Conservation (phyloP, 2,797 vertebrate species). For the Melanogrammus aeglefinus region DNA sequence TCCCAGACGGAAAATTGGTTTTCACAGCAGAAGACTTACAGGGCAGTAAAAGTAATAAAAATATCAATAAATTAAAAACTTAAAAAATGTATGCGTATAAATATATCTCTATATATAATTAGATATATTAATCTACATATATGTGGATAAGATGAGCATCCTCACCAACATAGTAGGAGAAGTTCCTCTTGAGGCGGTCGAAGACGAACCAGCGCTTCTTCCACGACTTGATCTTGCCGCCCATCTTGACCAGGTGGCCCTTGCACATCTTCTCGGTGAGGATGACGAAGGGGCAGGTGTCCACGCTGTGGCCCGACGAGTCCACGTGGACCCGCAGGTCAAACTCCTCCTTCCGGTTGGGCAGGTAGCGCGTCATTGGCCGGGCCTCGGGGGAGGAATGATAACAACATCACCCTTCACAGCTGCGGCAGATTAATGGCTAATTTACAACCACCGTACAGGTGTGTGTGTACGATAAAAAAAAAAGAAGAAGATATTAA, state of each 20-base stretch:
- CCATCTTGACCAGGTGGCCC: constrained; percentile 98
- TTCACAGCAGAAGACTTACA: not conserved
- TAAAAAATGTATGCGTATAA: not conserved
- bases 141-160: not conserved
- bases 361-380: constrained; percentile 93
- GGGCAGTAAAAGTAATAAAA: not conserved
- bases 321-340: constrained; percentile 93
- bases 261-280: constrained; percentile 93
- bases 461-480: not conserved
- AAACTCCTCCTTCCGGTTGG: constrained; percentile 95
- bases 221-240: constrained; percentile 98
- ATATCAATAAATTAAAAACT: not conserved
- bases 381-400: constrained; percentile 76
- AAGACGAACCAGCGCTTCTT: constrained; percentile 99
- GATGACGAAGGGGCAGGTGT: constrained; percentile 89
- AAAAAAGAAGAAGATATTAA: not conserved
- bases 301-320: constrained; percentile 89
- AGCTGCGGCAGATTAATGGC: not conserved
- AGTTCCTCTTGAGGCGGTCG: constrained; percentile 93
- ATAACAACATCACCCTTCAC: not conserved
- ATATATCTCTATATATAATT: not conserved
- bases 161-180: constrained; percentile 92
- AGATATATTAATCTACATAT: not conserved
- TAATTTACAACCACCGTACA: not conserved
- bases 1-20: not conserved